Conservation (phyloP, 2,113 vertebrate species). For the Talpa occidentalis region DNA sequence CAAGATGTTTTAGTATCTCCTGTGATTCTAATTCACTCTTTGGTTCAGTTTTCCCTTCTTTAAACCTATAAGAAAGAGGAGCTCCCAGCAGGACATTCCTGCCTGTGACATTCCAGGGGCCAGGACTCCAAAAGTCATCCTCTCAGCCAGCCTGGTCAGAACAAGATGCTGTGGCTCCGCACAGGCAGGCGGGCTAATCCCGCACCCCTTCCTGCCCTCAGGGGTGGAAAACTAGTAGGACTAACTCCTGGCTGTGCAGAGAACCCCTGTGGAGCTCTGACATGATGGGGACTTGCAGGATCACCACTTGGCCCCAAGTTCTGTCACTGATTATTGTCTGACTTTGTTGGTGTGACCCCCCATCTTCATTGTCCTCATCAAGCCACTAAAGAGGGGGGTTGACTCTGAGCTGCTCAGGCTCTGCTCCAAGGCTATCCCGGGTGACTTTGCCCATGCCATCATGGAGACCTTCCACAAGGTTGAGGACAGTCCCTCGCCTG, state of each 20-base stretch:
- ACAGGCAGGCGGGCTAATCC: not conserved
- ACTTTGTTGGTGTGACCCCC: not conserved
- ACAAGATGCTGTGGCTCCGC: fast-evolving
- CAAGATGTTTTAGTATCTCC: not conserved
- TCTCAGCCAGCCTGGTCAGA: no score
- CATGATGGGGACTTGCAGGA: fast-evolving
- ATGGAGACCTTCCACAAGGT: not conserved
- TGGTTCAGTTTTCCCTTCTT: not conserved
- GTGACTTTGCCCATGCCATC: not conserved
- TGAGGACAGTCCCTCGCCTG: fast-evolving
- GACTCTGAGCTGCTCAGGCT: not conserved
- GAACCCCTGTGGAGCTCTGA: not conserved
- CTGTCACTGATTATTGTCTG: not conserved
- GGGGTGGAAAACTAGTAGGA: not conserved
- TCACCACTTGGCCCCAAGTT: not conserved
- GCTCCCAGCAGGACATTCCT: not conserved
- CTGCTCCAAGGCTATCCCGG: not conserved
- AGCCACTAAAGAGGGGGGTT: not conserved
- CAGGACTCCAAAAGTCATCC: not conserved
- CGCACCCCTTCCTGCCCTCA: not conserved
- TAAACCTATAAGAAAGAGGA: not conserved
- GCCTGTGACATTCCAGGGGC: not conserved
- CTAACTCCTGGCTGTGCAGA: not conserved
- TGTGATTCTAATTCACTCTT: not conserved
- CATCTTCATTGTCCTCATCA: not conserved